Percentiles rank a stretch among this genome's conserved stretches.
phyloP scores from a whole-genome alignment of 2,888 invertebrate species.

The Rapana venosa region DNA sequence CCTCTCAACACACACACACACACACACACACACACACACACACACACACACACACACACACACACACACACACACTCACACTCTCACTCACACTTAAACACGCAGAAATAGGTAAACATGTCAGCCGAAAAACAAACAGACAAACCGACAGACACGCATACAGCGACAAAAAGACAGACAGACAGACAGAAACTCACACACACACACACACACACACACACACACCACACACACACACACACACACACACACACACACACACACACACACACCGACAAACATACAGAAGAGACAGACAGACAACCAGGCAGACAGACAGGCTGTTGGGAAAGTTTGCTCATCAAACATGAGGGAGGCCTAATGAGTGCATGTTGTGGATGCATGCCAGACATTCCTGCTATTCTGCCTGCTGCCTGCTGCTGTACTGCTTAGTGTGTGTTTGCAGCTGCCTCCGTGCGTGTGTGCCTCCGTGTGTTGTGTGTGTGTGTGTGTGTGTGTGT shows the following conservation, averaged over 20 bases:
- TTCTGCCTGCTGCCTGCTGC: too few relatives aligned
- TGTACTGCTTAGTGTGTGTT: too few relatives aligned
- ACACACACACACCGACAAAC: neutral
- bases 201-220: constrained; percentile 19
- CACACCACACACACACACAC: neutral
- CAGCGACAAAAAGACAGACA: neutral
- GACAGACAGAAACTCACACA: neutral
- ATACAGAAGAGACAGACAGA: too few relatives aligned
- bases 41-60: constrained; percentile 11
- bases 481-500: too few relatives aligned
- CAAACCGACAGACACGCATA: neutral
- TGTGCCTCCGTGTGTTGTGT: too few relatives aligned
- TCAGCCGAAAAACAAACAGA: neutral
- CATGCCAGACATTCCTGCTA: too few relatives aligned
- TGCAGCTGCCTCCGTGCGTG: too few relatives aligned
- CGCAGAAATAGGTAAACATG: neutral
- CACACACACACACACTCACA: neutral
- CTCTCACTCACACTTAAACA: neutral
- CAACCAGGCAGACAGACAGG: neutral
- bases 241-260: neutral
- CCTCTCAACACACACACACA: neutral
- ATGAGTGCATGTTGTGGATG: too few relatives aligned
- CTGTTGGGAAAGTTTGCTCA: too few relatives aligned
- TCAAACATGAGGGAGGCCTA: too few relatives aligned
- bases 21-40: neutral